phyloP scores from a whole-genome alignment of 2,113 vertebrate genomes.

The Hippopotamus amphibius region DNA sequence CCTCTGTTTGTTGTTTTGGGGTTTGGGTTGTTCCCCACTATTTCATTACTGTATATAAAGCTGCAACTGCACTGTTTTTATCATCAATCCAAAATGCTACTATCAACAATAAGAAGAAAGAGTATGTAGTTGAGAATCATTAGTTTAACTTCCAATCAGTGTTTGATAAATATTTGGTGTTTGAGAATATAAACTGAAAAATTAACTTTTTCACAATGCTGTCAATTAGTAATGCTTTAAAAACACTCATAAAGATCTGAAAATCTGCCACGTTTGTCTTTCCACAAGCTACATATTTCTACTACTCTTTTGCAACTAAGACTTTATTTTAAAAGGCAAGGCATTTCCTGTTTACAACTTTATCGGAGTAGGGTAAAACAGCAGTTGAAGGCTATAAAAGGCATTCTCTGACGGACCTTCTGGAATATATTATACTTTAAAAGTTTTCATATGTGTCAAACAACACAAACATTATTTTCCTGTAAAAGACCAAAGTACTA shows the following conservation, averaged over 20 bases:
- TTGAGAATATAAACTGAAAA: not conserved
- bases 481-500: not conserved
- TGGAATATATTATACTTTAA: not conserved
- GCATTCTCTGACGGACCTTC: not conserved
- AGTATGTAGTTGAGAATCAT: not conserved
- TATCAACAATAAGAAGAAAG: not conserved
- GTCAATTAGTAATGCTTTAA: not conserved
- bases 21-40: not conserved
- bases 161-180: not conserved
- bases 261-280: not conserved
- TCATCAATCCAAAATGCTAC: not conserved
- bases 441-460: conserved; percentile 27
- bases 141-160: not conserved
- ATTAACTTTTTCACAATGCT: conserved; percentile 17
- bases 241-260: not conserved
- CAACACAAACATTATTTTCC: not conserved
- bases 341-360: conserved; percentile 73
- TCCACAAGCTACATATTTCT: not conserved
- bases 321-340: conserved; percentile 17
- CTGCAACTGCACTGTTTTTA: not conserved
- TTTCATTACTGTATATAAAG: not conserved
- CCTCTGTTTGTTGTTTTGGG: not conserved
- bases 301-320: conserved; percentile 27
- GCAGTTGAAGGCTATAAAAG: conserved; percentile 1
- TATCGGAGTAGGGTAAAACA: not conserved